Percentiles rank a stretch among this genome's conserved stretches.
phyloP scores from a whole-genome alignment of 2,888 invertebrate species.

The Synanthedon myopaeformis region DNA sequence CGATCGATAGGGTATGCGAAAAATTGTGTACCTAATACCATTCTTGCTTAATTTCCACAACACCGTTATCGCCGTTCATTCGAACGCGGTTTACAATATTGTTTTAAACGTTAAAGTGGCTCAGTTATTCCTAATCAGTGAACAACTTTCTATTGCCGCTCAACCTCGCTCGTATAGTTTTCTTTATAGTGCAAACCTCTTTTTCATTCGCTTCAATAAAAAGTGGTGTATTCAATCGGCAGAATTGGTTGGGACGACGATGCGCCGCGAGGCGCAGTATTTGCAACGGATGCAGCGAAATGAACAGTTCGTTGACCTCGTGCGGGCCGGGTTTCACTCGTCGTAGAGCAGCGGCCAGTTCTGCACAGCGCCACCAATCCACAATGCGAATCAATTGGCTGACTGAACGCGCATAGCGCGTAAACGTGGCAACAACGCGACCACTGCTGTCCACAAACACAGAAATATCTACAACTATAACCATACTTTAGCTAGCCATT shows the following conservation, averaged over 20 bases:
- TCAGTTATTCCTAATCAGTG: constrained; percentile 3
- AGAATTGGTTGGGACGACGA: constrained; percentile 55
- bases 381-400: constrained; percentile 27
- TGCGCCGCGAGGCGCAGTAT: constrained; percentile 51
- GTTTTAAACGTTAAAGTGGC: background rate
- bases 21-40: background rate
- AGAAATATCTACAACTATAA: too few species aligned
- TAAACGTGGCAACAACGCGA: constrained; percentile 31
- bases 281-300: constrained; percentile 71
- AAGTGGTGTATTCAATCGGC: constrained; percentile 41
- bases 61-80: too few species aligned
- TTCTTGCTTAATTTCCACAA: too few species aligned
- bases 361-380: constrained; percentile 18
- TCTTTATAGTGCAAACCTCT: constrained; percentile 41
- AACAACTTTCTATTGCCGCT: constrained; percentile 41
- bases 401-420: constrained; percentile 22
- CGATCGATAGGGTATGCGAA: constrained; percentile 28
- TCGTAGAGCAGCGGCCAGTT: constrained; percentile 38
- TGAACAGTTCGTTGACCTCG: constrained; percentile 65
- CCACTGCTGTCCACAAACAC: constrained; percentile 4
- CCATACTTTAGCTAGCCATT: too few species aligned
- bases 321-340: constrained; percentile 64
- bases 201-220: constrained; percentile 47
- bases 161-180: constrained; percentile 29
- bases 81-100: too few species aligned